A percentile compares a stretch with the other conserved stretches of the same genome.
These are phyloP conservation scores for Thunnus maccoyii DNA, from an alignment of 2,113 vertebrate species.

Conservation along the genomic window DNA sequence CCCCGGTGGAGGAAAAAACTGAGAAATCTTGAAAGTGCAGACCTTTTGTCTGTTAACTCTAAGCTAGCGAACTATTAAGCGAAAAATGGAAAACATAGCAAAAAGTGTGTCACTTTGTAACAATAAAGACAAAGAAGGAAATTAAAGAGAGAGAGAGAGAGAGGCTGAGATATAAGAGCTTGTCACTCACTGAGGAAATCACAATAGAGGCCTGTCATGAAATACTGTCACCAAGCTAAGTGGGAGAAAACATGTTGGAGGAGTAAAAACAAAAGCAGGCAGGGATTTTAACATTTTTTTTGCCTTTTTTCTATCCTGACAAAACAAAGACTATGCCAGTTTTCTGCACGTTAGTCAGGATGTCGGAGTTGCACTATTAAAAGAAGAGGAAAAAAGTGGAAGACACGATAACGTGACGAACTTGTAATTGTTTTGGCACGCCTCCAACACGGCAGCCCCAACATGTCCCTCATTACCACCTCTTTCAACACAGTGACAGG, in stretches of 20 bases:
- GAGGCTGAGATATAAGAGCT: not conserved
- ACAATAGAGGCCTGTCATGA: constrained; percentile 37
- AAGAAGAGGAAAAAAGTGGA: constrained; percentile 1
- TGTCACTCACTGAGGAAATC: constrained; percentile 56
- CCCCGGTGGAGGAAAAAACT: too few relatives aligned
- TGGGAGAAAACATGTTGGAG: constrained; percentile 48
- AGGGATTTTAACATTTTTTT: not conserved
- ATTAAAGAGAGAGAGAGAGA: not conserved
- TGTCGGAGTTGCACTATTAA: not conserved
- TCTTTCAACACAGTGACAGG: constrained; percentile 24
- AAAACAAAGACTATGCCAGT: constrained; percentile 47
- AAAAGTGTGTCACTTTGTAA: not conserved
- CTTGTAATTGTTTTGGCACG: constrained; percentile 48
- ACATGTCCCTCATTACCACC: constrained; percentile 39
- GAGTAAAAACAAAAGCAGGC: constrained; percentile 51
- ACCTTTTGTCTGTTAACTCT: too few relatives aligned
- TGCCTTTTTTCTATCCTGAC: not conserved
- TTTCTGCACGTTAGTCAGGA: not conserved
- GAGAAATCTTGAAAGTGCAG: too few relatives aligned
- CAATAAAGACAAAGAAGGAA: constrained; percentile 6
- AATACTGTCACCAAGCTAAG: constrained; percentile 38
- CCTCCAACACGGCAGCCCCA: constrained; percentile 25
- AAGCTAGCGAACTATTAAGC: not conserved
- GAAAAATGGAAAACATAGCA: constrained; percentile 4
- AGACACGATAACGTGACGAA: constrained; percentile 33